A percentile compares a stretch with the other conserved stretches of the same genome.
These are phyloP conservation scores for Malacosoma neustria DNA, from an alignment of 2,888 invertebrate species.

Conservation along the genomic window DNA sequence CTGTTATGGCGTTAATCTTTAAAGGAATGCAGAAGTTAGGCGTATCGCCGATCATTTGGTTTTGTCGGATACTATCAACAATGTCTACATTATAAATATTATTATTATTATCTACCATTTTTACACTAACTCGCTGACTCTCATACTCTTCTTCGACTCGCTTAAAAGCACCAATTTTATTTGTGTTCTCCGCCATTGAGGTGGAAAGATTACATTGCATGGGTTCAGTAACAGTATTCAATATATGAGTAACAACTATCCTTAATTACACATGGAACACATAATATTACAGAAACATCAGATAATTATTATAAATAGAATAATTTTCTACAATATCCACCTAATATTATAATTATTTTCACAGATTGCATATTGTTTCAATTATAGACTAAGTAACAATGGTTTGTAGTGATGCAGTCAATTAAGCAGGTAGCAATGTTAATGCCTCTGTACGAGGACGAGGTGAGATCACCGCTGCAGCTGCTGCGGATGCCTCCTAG, in stretches of 20 bases:
- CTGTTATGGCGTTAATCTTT: conserved; percentile 76
- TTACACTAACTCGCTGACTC: conserved; percentile 74
- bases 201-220: conserved; percentile 76
- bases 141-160: conserved; percentile 70
- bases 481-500: conserved; percentile 75
- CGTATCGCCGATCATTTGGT: conserved; percentile 75
- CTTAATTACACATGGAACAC: conserved; percentile 79
- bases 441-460: conserved; percentile 68
- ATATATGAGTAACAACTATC: conserved; percentile 74
- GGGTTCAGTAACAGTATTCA: conserved; percentile 76
- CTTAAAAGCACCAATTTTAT: conserved; percentile 75
- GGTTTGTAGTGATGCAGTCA: conserved; percentile 76
- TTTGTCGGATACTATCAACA: conserved; percentile 75
- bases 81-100: conserved; percentile 75
- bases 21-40: conserved; percentile 75
- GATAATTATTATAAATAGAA: conserved; percentile 76
- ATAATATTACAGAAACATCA: conserved; percentile 77
- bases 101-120: conserved; percentile 74
- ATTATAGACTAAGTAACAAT: conserved; percentile 77
- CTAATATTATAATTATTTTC: conserved; percentile 76
- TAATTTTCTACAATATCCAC: conserved; percentile 75
- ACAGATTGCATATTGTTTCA: conserved; percentile 81
- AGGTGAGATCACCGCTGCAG: conserved; percentile 74
- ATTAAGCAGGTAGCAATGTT: conserved; percentile 78
- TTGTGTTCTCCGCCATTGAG: conserved; percentile 76